A percentile compares a stretch with the other conserved stretches of the same genome.
Evolutionary conservation across 2,888 invertebrate species (phyloP).

Genomic region (Lepetodrilus schrolli): DNA sequence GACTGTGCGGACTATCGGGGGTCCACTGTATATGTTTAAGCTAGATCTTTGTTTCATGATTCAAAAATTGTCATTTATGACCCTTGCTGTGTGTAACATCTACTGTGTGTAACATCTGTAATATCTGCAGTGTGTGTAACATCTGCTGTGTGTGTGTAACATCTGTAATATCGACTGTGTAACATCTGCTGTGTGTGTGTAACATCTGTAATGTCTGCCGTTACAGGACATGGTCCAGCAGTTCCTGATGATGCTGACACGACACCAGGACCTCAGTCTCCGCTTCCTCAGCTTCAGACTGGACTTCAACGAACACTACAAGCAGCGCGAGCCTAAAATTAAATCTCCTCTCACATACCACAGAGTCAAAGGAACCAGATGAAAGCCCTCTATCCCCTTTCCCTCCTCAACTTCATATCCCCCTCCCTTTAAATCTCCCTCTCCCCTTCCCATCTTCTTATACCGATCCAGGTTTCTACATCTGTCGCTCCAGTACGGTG

Average conservation of each 20-base stretch:
- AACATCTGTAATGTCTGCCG: slow-evolving; percentile 46
- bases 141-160: neutral
- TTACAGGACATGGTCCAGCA: slow-evolving; percentile 87
- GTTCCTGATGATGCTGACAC: slow-evolving; percentile 87
- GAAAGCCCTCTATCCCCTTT: too few species aligned
- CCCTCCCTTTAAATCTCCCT: too few species aligned
- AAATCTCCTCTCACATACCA: slow-evolving; percentile 50
- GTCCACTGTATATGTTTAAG: too few species aligned
- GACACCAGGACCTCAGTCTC: slow-evolving; percentile 87
- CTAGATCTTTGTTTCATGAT: too few species aligned
- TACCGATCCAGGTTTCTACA: too few species aligned
- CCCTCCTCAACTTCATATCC: too few species aligned
- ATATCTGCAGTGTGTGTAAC: neutral
- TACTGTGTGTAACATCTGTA: neutral
- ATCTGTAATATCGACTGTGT: neutral
- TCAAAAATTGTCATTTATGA: too few species aligned
- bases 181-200: neutral
- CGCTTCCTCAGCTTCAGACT: slow-evolving; percentile 92
- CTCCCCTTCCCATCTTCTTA: too few species aligned
- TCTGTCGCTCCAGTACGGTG: too few species aligned
- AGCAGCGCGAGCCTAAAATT: slow-evolving; percentile 76
- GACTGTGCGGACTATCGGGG: too few species aligned
- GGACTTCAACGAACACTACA: slow-evolving; percentile 96
- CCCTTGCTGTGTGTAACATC: too few species aligned
- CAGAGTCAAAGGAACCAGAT: slow-evolving; percentile 3